Base-by-base conservation (phyloP, 1,140 invertebrate genomes). In the Panonychus citri region DNA sequence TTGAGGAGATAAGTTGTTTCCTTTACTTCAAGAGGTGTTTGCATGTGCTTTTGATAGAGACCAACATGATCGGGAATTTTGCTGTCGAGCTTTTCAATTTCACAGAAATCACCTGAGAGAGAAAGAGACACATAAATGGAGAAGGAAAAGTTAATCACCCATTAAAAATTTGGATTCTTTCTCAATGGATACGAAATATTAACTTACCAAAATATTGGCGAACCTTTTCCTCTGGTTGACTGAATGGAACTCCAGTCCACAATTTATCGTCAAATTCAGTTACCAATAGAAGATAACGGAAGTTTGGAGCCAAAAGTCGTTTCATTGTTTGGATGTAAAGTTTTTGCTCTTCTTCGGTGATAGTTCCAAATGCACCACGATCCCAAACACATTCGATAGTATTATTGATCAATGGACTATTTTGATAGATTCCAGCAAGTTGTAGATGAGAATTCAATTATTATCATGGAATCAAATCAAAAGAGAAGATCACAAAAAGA, bases 1-100 rank as follows among this genome's bases (percentile, higher is more conserved):
- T 21, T 56, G 15, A 56, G 46, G 4, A 56, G 25, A 30, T 57
- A 57, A 53, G 27, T 19, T 15, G 56, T 52, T 43, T 57, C 56
- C 24, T 21, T 13, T 12, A 57, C 50, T 57, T 57, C 30, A 10
- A 57, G 7, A 24, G 56, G 50, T 8, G 24, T n/a, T 13, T 28
- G 2, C 50, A 57, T 57, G 37, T 57, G 56, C n/a, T 57, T 57
- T n/a, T 57, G 56, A 40, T 57, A 57, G 15, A 57, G 37, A 24
- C 17, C 8, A 26, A 53, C 34, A 40, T 57, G 56, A 21, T 57
- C 21, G 8, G 50, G 56, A 24, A 57, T 51, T 21, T 15, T 25
- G 40, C 56, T 57, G 7, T 53, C 37, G 1, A 56, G 19, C 53
- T 57, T 57, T 19, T 57, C 49, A 27, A 57, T 57, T 21, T 57